A percentile compares a stretch with the other conserved stretches of the same genome.
Conservation (phyloP, 2,888 invertebrate genomes). For the Rhabditoides inermis region DNA sequence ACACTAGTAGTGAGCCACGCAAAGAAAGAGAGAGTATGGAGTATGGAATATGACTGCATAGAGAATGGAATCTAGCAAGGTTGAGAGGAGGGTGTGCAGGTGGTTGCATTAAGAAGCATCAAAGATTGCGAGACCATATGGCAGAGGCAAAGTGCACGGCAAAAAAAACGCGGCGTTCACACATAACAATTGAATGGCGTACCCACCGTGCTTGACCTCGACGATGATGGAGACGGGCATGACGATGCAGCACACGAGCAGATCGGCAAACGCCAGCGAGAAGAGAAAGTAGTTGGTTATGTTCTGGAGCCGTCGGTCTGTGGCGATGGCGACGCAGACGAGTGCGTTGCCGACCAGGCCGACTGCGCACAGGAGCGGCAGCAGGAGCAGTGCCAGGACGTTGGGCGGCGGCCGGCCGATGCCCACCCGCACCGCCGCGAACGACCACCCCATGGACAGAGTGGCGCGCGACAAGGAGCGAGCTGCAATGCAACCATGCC, state of each 20-base stretch:
- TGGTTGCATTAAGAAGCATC: too few species aligned
- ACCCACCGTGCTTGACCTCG: slow-evolving; percentile 76
- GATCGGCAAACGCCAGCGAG: slow-evolving; percentile 83
- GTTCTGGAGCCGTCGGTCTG: slow-evolving; percentile 82
- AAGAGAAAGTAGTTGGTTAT: slow-evolving; percentile 90
- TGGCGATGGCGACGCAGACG: slow-evolving; percentile 81
- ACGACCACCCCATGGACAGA: too few species aligned
- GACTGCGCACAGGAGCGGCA: slow-evolving; percentile 38
- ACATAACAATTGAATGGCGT: neutral
- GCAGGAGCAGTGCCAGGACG: slow-evolving; percentile 33
- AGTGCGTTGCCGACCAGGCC: slow-evolving; percentile 65
- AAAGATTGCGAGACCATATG: too few species aligned
- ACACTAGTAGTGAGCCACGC: too few species aligned
- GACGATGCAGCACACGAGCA: slow-evolving; percentile 82
- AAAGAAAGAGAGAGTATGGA: too few species aligned
- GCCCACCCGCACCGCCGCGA: slow-evolving; percentile 8
- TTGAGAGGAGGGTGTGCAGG: too few species aligned
- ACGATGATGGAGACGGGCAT: slow-evolving; percentile 91
- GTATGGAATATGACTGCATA: too few species aligned
- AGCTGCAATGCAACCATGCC: too few species aligned
- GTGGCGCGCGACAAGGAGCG: too few species aligned
- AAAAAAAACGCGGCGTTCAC: too few species aligned
- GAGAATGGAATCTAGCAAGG: too few species aligned
- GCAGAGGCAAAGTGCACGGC: too few species aligned
- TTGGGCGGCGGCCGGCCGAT: slow-evolving; percentile 18